These are phyloP conservation scores for Leptinotarsa juncta DNA, from an alignment of 2,888 invertebrate genomes.

Conservation along the genomic window DNA sequence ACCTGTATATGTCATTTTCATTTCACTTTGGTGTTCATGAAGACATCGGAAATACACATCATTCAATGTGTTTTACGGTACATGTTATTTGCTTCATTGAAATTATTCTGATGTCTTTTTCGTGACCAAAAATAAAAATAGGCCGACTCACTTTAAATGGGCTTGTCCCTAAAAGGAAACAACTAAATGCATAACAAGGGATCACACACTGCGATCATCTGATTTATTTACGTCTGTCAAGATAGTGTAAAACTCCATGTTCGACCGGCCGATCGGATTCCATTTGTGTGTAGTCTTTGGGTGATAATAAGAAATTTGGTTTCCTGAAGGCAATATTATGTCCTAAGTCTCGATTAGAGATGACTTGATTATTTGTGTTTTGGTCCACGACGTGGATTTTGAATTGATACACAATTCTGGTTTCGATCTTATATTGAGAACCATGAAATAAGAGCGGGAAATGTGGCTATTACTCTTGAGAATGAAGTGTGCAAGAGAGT, in stretches of 20 bases:
- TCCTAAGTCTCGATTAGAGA: not conserved
- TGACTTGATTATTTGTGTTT: not conserved
- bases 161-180: constrained; percentile 10
- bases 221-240: constrained; percentile 9
- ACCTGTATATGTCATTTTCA: too few species aligned
- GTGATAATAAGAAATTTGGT: not conserved
- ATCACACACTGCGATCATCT: constrained; percentile 15
- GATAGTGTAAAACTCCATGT: constrained; percentile 5
- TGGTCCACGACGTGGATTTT: not conserved
- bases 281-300: constrained; percentile 1
- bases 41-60: too few species aligned
- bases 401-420: not conserved
- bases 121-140: not conserved
- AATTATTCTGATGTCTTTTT: not conserved
- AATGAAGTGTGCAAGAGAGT: too few species aligned
- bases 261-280: constrained; percentile 4
- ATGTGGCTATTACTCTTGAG: too few species aligned
- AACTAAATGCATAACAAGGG: constrained; percentile 2
- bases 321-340: not conserved
- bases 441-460: too few species aligned
- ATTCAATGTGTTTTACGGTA: too few species aligned
- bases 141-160: not conserved
- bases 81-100: too few species aligned
- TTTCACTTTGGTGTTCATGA: too few species aligned
- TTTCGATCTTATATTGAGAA: too few species aligned